Base-by-base conservation (phyloP, 2,888 invertebrate species). In the Xylocampa areola region DNA sequence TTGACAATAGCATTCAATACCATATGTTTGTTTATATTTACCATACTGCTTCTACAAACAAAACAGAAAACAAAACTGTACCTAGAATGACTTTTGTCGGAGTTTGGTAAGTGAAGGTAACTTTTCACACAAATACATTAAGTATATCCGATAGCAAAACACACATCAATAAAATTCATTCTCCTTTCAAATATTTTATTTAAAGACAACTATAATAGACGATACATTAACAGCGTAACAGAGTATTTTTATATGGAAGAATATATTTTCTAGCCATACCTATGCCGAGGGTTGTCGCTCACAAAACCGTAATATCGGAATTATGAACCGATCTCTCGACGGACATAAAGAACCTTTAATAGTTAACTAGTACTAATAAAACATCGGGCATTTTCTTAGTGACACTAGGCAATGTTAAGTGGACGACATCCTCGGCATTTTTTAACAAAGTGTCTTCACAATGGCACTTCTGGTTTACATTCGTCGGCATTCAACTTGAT, bases 171-270 rank as follows among this genome's bases (percentile, higher is more conserved):
- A 27, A 51, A 62, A 73, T 10, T 29, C 29, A 0, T 19, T 33
- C 13, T 64, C 68, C 74, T 80, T 78, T 84, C 53, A 67, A 60
- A 69, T 69, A 59, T 60, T 74, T 74, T 76, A 76, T 73, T 86
- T 59, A 80, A 85, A 80, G 87, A 84, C 63, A 83, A 82, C 79
- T 85, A 83, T 65, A 73, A 79, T 74, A 70, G 72, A 82, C 76
- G 82, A 81, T 84, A 86, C 79, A 86, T 82, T 80, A 88, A 89
- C 84, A 83, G 75, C 84, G 69, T 83, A 88, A 87, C 81, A 80
- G 86, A 88, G 87, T 89, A 90, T 88, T 89, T 68, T 79, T 76
- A 76, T 73, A 70, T 71, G 71, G 57, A 68, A 76, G 51, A 55
- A 53, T 44, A 50, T 48, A n/a, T 51, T 55, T 57, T 17, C 10